Evolutionary conservation across 2,888 invertebrate species (phyloP), one percentile per base, ranked within the genome.

Genomic region (Catonia carolina): DNA sequence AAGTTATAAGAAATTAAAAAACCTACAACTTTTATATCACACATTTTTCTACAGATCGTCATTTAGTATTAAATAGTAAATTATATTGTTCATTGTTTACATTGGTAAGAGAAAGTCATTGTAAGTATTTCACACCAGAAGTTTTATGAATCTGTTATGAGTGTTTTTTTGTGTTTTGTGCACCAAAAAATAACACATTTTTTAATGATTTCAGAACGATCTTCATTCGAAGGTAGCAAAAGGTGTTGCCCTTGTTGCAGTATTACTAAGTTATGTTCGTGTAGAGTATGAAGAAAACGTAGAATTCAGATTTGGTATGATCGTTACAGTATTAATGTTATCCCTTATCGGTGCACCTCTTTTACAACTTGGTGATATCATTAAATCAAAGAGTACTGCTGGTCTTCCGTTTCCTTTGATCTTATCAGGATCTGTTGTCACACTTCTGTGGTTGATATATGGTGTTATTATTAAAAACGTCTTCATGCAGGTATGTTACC

Each of bases 341-440:
- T 67, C 76, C 41, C 71, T 86, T 62, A 80, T 89, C 60, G 85
- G 82, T 0, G 79, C 84, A 7, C 90, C 90, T 1, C 72, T 90
- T 2, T 73, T 85, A 15, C 79, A 80, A 67, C 68, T 89, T 67
- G 78, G 78, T 64, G 78, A 85, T 56, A 86, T 96, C 54, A 81
- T 96, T 31, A 77, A 75, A 67, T 86, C 85, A 14, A 83, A 88
- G 74, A 90, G 87, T 71, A 89, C 94, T 0, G 89, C 86, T 60
- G 83, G 84, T 35, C 77, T 97, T 72, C 94, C 95, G 4, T 89
- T 95, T 70, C 89, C 92, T 7, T 77, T 96, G 58, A 92, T 93
- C 67, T 73, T 89, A 33, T 85, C 88, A 64, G 92, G 89, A 62
- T 80, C 89, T 27, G 67, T 90, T 5, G 90, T 94, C 12, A 80